Evolutionary conservation across 2,797 vertebrate species (phyloP).

Genomic region (Acrossocheilus wenchowensis): DNA sequence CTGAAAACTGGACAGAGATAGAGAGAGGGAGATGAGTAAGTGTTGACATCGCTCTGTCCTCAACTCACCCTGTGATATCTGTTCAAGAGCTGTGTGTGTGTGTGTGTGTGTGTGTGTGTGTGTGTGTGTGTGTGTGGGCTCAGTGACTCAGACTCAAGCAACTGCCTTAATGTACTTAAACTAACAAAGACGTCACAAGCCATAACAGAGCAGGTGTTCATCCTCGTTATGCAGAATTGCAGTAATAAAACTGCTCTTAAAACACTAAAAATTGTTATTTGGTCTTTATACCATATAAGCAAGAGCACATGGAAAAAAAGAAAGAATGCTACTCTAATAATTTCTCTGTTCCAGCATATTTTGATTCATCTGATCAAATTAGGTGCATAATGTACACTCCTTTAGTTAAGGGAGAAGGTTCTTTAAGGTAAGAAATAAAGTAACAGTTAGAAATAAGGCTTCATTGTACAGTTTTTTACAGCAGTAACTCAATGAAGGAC

Average conservation of each 20-base stretch:
- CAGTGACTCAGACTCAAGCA: constrained; percentile 10
- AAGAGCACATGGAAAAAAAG: neutral
- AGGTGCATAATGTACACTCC: neutral
- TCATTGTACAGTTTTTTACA: neutral
- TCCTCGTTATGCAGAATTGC: neutral
- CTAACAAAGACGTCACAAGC: neutral
- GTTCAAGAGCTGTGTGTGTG: neutral
- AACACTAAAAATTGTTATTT: neutral
- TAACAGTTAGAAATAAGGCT: neutral
- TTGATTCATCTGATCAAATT: neutral
- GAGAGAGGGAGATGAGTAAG: constrained; percentile 7
- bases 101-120: neutral
- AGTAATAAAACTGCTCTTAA: neutral
- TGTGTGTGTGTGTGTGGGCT: neutral
- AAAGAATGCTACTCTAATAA: neutral
- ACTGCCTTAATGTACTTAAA: constrained; percentile 14
- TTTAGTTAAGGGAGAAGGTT: neutral
- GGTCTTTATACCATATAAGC: neutral
- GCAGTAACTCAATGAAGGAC: constrained; percentile 22
- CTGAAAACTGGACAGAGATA: neutral
- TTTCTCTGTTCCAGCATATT: neutral
- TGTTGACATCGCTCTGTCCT: constrained; percentile 18
- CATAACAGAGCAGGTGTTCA: neutral
- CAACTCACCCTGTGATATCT: constrained; percentile 1
- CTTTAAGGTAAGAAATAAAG: constrained; percentile 9